phyloP scores from a whole-genome alignment of 2,113 vertebrate genomes.

The Hyaena hyaena region DNA sequence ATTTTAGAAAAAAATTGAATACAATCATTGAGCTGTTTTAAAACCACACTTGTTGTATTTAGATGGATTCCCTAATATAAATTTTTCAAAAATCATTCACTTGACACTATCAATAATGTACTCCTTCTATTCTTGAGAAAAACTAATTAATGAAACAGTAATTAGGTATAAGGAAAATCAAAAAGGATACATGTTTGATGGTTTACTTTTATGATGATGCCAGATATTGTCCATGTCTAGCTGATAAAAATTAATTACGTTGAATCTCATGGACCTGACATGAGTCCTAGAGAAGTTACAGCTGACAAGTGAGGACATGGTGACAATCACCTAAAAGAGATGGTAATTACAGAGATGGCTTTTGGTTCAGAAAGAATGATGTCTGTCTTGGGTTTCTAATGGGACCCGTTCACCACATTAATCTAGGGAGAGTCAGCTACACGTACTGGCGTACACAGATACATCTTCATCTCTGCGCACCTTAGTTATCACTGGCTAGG shows the following conservation, averaged over 20 bases:
- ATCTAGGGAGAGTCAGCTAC: not conserved
- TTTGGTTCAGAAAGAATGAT: not conserved
- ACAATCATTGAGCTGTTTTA: not conserved
- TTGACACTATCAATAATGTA: not conserved
- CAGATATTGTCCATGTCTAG: not conserved
- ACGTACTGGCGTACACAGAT: not conserved
- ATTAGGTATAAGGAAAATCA: not conserved
- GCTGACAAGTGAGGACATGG: not conserved
- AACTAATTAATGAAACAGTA: not conserved
- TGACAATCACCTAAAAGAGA: not conserved
- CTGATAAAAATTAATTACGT: not conserved
- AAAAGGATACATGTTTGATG: not conserved
- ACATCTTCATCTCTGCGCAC: not conserved
- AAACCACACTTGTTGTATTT: not conserved
- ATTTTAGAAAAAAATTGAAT: not conserved
- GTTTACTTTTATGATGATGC: not conserved
- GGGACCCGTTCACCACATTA: not conserved
- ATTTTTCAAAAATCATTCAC: not conserved
- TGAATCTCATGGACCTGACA: not conserved
- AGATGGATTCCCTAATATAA: not conserved
- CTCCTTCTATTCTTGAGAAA: not conserved
- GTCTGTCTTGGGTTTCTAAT: constrained; percentile 36
- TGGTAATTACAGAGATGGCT: not conserved
- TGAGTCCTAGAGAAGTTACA: not conserved
- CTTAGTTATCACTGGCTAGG: not conserved